Evolutionary conservation across 2,888 invertebrate species (phyloP).

Genomic region (Sarcophaga carnaria): DNA sequence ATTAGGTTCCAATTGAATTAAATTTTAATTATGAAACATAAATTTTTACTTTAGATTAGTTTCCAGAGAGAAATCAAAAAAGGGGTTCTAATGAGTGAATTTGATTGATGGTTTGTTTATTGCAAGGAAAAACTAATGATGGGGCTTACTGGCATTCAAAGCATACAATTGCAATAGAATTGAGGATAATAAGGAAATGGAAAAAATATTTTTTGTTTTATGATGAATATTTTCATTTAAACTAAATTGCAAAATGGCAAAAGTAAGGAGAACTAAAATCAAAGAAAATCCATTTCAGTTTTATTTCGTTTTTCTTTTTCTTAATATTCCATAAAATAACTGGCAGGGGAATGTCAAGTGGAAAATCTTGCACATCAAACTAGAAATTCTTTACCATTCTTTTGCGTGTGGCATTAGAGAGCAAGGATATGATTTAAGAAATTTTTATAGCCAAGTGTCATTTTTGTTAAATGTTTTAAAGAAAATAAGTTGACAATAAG

Average conservation of each 20-base stretch:
- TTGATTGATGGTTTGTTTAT: conserved; percentile 37
- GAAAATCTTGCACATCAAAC: not conserved
- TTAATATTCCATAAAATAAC: not conserved
- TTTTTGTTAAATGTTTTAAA: not conserved
- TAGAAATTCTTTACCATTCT: not conserved
- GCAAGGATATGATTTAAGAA: not conserved
- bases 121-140: not conserved
- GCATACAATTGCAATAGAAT: not conserved
- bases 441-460: conserved; percentile 5
- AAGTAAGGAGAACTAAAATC: not conserved
- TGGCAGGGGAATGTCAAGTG: conserved; percentile 2
- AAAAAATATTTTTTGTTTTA: not conserved
- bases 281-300: conserved; percentile 9
- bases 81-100: not conserved
- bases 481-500: not conserved
- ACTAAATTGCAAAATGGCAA: too few relatives aligned
- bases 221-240: not conserved
- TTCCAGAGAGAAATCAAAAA: not conserved
- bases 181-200: not conserved
- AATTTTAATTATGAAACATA: conserved; percentile 34
- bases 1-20: conserved; percentile 6
- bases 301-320: not conserved
- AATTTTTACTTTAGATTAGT: conserved; percentile 1
- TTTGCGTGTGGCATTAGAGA: not conserved
- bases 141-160: not conserved